Evolutionary conservation across 2,797 vertebrate genomes (phyloP).

Genomic region (Typhlichthys subterraneus): DNA sequence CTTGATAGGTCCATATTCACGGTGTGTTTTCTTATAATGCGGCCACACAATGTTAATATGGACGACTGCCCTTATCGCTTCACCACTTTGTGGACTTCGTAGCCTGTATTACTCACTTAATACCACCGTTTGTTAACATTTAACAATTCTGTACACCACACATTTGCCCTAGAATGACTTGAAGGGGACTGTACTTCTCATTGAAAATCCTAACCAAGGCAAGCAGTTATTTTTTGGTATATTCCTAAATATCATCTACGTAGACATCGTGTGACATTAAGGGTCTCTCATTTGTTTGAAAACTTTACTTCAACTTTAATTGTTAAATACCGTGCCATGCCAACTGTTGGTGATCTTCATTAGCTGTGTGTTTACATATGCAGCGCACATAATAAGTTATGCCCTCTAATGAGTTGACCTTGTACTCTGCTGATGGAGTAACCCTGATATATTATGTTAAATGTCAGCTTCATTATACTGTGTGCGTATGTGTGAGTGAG

Average conservation of each 20-base stretch:
- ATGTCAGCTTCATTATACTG: conserved; percentile 62
- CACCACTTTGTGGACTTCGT: not conserved
- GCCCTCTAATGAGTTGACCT: conserved; percentile 66
- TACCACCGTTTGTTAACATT: not conserved
- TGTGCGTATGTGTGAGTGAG: too few relatives aligned
- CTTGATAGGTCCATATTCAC: not conserved
- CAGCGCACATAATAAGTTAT: conserved; percentile 60
- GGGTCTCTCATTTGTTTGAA: conserved; percentile 31
- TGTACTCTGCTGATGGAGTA: conserved; percentile 52
- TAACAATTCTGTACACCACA: not conserved
- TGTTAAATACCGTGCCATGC: conserved; percentile 32
- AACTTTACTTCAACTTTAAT: conserved; percentile 27
- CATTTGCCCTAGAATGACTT: conserved; percentile 22
- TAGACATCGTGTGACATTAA: conserved; percentile 17
- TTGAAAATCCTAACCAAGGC: conserved; percentile 39
- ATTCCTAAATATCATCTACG: conserved; percentile 6
- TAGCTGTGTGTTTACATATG: conserved; percentile 38
- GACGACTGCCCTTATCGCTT: not conserved
- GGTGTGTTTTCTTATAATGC: conserved; percentile 3
- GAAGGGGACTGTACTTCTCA: conserved; percentile 15
- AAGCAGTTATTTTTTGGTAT: conserved; percentile 12
- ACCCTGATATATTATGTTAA: conserved; percentile 49
- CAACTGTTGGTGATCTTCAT: conserved; percentile 40
- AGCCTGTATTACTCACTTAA: not conserved
- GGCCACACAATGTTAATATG: conserved; percentile 2